These are phyloP conservation scores for Bagarius yarrelli DNA, from an alignment of 2,113 vertebrate genomes.

Conservation along the genomic window DNA sequence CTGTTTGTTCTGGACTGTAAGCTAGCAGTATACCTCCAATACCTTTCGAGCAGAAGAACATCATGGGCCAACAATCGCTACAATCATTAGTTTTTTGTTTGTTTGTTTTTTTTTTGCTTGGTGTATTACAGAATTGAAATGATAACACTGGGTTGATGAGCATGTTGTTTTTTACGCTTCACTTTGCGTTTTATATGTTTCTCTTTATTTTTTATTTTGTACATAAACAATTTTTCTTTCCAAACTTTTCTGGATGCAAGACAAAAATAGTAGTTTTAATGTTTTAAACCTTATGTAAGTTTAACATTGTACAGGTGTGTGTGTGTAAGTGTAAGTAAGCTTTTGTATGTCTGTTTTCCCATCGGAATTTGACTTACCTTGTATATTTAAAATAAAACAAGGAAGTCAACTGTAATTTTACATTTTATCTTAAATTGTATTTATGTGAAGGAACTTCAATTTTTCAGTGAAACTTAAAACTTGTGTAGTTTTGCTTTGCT, in stretches of 20 bases:
- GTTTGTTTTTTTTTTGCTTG: background rate
- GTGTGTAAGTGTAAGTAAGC: background rate
- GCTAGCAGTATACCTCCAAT: background rate
- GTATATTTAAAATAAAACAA: background rate
- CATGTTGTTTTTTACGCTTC: background rate
- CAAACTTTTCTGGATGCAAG: background rate
- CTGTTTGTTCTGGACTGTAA: background rate
- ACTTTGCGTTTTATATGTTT: background rate
- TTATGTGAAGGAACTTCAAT: slow-evolving; percentile 18
- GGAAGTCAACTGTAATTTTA: background rate
- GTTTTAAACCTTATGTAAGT: background rate
- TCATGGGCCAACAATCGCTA: background rate
- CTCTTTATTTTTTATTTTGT: background rate
- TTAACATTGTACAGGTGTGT: background rate
- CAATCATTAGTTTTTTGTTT: too few species aligned
- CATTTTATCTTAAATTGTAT: background rate
- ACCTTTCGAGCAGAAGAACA: background rate
- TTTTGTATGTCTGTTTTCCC: background rate
- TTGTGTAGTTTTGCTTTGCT: background rate
- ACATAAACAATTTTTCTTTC: background rate
- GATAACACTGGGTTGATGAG: background rate
- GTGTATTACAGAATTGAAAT: background rate
- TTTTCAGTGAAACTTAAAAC: background rate
- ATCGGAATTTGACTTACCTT: background rate
- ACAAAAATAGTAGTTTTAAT: background rate